Conservation (phyloP, 2,113 vertebrate species). For the Elgaria multicarinata region DNA sequence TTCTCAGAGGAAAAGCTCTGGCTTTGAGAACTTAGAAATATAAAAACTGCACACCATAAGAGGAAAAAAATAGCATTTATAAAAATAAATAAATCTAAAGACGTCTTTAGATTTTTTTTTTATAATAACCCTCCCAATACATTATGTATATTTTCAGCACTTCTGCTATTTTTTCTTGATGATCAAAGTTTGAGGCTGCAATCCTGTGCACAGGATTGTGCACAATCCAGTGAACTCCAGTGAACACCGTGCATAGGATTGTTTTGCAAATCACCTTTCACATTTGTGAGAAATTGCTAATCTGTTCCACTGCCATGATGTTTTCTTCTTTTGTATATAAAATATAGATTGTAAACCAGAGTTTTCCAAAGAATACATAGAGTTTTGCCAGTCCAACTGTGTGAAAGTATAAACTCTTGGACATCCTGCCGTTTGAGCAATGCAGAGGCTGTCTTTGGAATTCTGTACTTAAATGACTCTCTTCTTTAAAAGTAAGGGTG, state of each 20-base stretch:
- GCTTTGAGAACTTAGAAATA: slow-evolving; percentile 58
- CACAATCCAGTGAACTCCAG: too few species aligned
- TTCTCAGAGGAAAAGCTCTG: slow-evolving; percentile 72
- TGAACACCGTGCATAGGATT: neutral
- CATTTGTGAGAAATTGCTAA: slow-evolving; percentile 53
- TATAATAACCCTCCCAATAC: neutral
- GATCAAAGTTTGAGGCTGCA: slow-evolving; percentile 51
- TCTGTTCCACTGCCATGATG: slow-evolving; percentile 36
- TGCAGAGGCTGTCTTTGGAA: neutral
- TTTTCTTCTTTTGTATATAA: slow-evolving; percentile 48
- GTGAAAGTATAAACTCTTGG: neutral
- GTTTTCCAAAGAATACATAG: slow-evolving; percentile 48
- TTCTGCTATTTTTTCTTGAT: slow-evolving; percentile 53
- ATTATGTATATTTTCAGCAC: neutral
- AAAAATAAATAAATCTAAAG: neutral
- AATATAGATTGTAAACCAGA: slow-evolving; percentile 45
- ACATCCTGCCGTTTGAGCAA: neutral
- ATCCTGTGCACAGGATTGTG: neutral
- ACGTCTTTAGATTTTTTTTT: slow-evolving; percentile 59
- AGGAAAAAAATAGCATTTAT: neutral
- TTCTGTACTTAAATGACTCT: neutral
- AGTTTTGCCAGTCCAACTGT: slow-evolving; percentile 41
- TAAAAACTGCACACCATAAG: neutral
- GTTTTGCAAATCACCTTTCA: slow-evolving; percentile 35
- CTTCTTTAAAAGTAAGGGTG: neutral